Conservation (phyloP, 2,888 invertebrate species). For the Rhodophaea formosa region DNA sequence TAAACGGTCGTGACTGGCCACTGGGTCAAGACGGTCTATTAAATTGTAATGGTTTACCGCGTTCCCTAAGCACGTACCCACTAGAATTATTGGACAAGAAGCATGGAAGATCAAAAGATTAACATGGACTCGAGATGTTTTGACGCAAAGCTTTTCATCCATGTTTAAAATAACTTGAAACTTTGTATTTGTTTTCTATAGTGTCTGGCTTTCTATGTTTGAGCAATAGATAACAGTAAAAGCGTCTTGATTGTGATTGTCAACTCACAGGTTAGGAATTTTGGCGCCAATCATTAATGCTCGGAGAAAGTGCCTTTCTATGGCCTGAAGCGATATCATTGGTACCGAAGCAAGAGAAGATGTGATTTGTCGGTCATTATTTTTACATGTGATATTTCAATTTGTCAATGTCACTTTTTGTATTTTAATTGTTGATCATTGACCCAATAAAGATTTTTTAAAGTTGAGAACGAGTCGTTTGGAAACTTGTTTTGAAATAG, state of each 20-base stretch:
- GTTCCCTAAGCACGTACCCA: slow-evolving; percentile 40
- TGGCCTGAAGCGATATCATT: slow-evolving; percentile 50
- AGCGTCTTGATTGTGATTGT: slow-evolving; percentile 30
- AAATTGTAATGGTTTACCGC: slow-evolving; percentile 52
- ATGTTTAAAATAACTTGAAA: slow-evolving; percentile 7
- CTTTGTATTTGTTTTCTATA: background rate
- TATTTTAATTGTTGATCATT: slow-evolving; percentile 7
- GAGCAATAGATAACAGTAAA: slow-evolving; percentile 27
- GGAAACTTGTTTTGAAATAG: slow-evolving; percentile 4
- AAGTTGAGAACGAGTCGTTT: background rate
- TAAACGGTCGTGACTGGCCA: slow-evolving; percentile 59
- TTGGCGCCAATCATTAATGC: slow-evolving; percentile 64
- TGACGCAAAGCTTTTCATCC: slow-evolving; percentile 22
- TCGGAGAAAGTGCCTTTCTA: slow-evolving; percentile 57
- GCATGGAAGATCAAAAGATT: slow-evolving; percentile 41
- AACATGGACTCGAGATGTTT: slow-evolving; percentile 35
- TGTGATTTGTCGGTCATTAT: slow-evolving; percentile 26
- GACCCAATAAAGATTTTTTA: slow-evolving; percentile 3
- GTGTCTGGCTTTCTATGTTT: slow-evolving; percentile 4
- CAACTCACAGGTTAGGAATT: slow-evolving; percentile 61
- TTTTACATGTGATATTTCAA: slow-evolving; percentile 10
- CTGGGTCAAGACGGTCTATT: slow-evolving; percentile 66
- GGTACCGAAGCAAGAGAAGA: slow-evolving; percentile 48
- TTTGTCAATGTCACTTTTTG: slow-evolving; percentile 10
- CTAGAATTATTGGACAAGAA: slow-evolving; percentile 36